Evolutionary conservation across 2,113 vertebrate species (phyloP).

Genomic region (Lycaon pictus): DNA sequence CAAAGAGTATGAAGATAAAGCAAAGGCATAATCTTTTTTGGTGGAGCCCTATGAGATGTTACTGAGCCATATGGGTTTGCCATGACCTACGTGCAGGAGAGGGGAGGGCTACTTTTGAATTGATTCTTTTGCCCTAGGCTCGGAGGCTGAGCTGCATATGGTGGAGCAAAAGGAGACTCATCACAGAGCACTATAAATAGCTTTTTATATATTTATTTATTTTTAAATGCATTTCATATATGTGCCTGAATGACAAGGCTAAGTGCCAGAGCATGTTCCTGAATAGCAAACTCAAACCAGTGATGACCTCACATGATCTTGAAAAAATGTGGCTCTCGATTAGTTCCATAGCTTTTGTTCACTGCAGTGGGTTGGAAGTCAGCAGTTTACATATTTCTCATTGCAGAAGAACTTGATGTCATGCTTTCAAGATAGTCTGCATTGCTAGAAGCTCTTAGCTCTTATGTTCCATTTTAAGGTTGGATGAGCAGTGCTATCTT

Average conservation of each 20-base stretch:
- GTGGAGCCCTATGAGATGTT: accelerated
- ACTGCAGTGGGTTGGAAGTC: not conserved
- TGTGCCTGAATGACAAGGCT: not conserved
- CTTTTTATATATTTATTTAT: not conserved
- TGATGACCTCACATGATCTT: not conserved
- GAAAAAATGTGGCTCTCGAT: not conserved
- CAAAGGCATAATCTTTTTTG: not conserved
- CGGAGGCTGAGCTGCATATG: accelerated
- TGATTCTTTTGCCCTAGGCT: no score
- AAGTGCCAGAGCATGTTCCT: not conserved
- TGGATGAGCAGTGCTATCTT: not conserved
- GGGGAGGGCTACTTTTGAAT: not conserved
- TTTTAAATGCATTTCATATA: not conserved
- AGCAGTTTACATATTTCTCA: not conserved
- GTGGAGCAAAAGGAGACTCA: not conserved
- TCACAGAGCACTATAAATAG: not conserved
- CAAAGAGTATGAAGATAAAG: not conserved
- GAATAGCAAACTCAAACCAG: not conserved
- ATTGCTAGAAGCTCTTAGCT: not conserved
- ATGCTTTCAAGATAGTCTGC: not conserved
- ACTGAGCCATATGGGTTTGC: not conserved
- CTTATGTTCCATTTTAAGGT: constrained; percentile 33
- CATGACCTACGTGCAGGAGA: accelerated
- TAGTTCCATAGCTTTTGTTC: not conserved
- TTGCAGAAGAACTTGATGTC: not conserved